phyloP scores from a whole-genome alignment of 1,140 invertebrate genomes.

The Magallana angulata region DNA sequence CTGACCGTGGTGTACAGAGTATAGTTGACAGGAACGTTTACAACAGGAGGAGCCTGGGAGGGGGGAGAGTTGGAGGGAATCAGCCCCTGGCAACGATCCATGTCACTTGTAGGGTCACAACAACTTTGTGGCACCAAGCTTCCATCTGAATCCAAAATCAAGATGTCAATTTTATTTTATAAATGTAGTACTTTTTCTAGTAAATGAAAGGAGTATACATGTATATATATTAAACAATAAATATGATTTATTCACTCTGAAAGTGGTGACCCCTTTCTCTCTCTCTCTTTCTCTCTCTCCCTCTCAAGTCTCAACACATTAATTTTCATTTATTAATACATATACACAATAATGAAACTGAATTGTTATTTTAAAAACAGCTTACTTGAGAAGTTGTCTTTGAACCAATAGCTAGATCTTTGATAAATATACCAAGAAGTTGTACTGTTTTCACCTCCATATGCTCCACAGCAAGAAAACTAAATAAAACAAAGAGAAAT shows the following conservation, averaged over 20 bases:
- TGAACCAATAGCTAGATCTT: slow-evolving; percentile 62
- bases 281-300: too few relatives aligned
- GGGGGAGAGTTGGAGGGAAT: slow-evolving; percentile 43
- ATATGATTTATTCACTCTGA: too few relatives aligned
- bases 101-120: slow-evolving; percentile 45
- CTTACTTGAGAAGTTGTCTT: slow-evolving; percentile 59
- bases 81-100: slow-evolving; percentile 39
- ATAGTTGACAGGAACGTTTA: slow-evolving; percentile 58
- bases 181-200: too few relatives aligned
- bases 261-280: too few relatives aligned
- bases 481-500: slow-evolving; percentile 51
- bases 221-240: too few relatives aligned
- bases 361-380: not conserved
- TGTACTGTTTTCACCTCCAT: slow-evolving; percentile 63
- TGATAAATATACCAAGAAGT: slow-evolving; percentile 70
- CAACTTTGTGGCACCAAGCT: slow-evolving; percentile 64
- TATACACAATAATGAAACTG: too few relatives aligned
- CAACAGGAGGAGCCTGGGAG: slow-evolving; percentile 31
- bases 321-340: too few relatives aligned
- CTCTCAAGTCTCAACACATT: too few relatives aligned
- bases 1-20: slow-evolving; percentile 65
- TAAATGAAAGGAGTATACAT: too few relatives aligned
- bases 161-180: too few relatives aligned
- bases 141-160: slow-evolving; percentile 44
- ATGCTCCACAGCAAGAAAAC: slow-evolving; percentile 72